Base-by-base conservation (phyloP, 2,888 invertebrate genomes). In the Mayetiola destructor region DNA sequence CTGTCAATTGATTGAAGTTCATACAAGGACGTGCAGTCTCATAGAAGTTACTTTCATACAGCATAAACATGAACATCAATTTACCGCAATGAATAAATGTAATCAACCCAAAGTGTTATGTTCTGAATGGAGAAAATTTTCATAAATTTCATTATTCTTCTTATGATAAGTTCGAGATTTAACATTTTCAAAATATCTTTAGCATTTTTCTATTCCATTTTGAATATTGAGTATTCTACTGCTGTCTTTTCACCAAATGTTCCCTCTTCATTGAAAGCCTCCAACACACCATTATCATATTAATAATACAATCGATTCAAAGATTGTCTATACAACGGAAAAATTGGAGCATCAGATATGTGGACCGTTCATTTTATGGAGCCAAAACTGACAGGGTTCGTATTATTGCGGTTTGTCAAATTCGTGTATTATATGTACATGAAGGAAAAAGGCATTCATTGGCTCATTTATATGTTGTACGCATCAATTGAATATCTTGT, bases 401-500 rank as follows among this genome's bases (percentile, higher is more conserved):
- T 20, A 8, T 21, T 5, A 2, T 23, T 21, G 2, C 18, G 12
- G 6, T 18, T 20, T 10, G 10, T 3, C 42, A 42, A 9, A 23
- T 42, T 21, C 42, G 42, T 42, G 23, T 21, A 42, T 42, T 42
- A 3, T 42, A 21, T 32, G 32, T 16, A 40, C 16, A 9, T 20
- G 39, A 20, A 6, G 39, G 16, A 40, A 20, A 42, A n/a, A 23
- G 42, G 2, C 12, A 39, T 10, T 2, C 21, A 12, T 8, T n/a
- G 18, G 3, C 40, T 40, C 40, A 40, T 40, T 40, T 40, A 40
- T 40, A 40, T 40, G 40, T 21, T 21, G 40, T 21, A 40, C 40
- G 40, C 40, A 40, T 40, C 40, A 40, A 40, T 40, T 40, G 40
- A 21, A 40, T 48, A 48, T 48, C 48, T 5, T 48, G 48, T 48